Base-by-base conservation (phyloP, 2,113 vertebrate species). In the Anser cygnoides region DNA sequence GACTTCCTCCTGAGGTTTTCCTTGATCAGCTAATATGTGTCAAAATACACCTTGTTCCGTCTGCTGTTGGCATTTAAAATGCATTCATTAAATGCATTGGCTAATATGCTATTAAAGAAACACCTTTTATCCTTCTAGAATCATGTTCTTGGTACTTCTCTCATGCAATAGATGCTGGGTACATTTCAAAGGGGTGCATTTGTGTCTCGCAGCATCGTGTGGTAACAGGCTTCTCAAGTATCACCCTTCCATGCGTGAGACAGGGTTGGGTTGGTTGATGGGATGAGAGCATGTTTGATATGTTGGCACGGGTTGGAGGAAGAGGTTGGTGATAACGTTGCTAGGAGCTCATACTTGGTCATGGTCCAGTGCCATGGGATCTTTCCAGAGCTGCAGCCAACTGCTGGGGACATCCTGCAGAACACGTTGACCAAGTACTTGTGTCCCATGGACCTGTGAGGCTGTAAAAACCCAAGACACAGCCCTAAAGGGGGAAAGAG, bases 81-180 rank as follows among this genome's bases (percentile, higher is more conserved):
- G 26, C 39, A 59, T 89, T 94, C 87, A 89, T 95, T 97, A 96
- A 94, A 82, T 75, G 85, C 1, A 0, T 85, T 92, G 77, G 86
- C 86, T 96, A 97, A 95, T 89, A 87, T 1, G 28, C 89, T 96
- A 91, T 96, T 95, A 96, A 91, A 87, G 90, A 81, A 95, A 70
- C 44, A 92, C 65, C 84, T 93, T 96, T 96, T 94, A 96, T 94
- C 93, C 89, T 89, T 82, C 84, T 81, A 82, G 96, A 93, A 95
- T 96, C 94, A 46, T 94, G 77, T 94, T 94, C 93, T 90, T 74
- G 59, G 85, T 97, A 90, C 84, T 80, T 85, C 67, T 96, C 50
- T 89, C 71, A 80, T 95, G 92, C 94, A 95, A 93, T 79, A 63
- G 43, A 71, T 77, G 18, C 78, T 91, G 87, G 87, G 63, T 93